A percentile compares a stretch with the other conserved stretches of the same genome.
Evolutionary conservation across 2,888 invertebrate genomes (phyloP).

Genomic region (Coleophora flavipennella): DNA sequence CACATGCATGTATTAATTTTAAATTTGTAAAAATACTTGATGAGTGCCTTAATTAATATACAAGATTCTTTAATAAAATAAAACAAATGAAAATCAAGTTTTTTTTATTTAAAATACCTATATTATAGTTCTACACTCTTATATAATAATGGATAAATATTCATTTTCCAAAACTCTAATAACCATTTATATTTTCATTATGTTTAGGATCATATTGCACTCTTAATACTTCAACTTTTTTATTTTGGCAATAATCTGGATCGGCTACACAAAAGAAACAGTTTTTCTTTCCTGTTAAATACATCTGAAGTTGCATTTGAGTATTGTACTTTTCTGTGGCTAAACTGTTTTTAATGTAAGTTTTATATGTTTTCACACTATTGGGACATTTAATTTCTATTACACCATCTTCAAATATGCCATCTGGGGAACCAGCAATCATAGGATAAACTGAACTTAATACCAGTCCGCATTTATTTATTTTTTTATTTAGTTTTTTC

Average conservation of each 20-base stretch:
- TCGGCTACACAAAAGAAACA: constrained; percentile 18
- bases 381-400: constrained; percentile 18
- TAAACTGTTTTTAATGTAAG: constrained; percentile 15
- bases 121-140: constrained; percentile 8
- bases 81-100: no score
- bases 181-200: constrained; percentile 4
- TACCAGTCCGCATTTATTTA: constrained; percentile 17
- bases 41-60: not conserved
- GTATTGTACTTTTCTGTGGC: constrained; percentile 14
- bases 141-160: constrained; percentile 15
- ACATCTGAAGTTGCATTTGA: constrained; percentile 19
- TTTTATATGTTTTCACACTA: constrained; percentile 11
- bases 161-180: constrained; percentile 12
- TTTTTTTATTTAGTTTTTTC: constrained; percentile 15
- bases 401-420: constrained; percentile 14
- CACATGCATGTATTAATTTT: constrained; percentile 8
- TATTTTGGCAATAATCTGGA: constrained; percentile 10
- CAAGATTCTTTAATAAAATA: constrained; percentile 3
- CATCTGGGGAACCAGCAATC: constrained; percentile 24
- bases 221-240: constrained; percentile 12
- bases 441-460: constrained; percentile 16
- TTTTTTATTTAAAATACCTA: not conserved
- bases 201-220: constrained; percentile 7
- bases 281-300: constrained; percentile 9
- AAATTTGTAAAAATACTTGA: not conserved